Base-by-base conservation (phyloP, 1,140 invertebrate genomes). In the Elymnias hypermnestra region DNA sequence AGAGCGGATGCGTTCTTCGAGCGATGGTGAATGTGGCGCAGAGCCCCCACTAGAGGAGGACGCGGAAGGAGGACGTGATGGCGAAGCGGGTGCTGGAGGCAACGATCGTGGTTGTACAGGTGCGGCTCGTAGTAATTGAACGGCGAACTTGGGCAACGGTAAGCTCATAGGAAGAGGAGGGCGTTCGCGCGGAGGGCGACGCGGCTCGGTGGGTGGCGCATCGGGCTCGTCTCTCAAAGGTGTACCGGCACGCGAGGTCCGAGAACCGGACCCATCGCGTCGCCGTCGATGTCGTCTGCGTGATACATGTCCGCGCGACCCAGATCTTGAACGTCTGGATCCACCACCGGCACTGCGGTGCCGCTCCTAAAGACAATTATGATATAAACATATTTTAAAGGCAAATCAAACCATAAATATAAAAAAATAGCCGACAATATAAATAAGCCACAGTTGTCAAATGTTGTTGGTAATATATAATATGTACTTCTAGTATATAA, bases 1-100 rank as follows among this genome's bases (percentile, higher is more conserved):
- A 91, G 78, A 93, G 78, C 86, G 78, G 26, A 99, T 94, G 44
- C 96, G 87, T 72, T 98, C 96, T 63, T 98, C 96, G 37, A 97
- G 88, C 21, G 91, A 91, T 0, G 92, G 67, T 63, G 88, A 60
- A 67, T 86, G 35, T 83, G 92, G 59, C 87, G 89, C 28, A 86
- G 87, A 54, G 87, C 83, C 86, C 84, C 87, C 29, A 89, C 91
- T 52, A 87, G 90, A 49, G 86, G 89, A 18, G 87, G 90, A 54
- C 87, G 90, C 40, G 83, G 88, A 54, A 72, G 88, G 53, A 51
- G 81, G 57, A 56, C 76, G 51, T 71, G 86, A 69, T 58, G 87
- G 57, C 53, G 79, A 50, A 49, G 75, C 53, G 5, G 67, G 69
- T 15, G 72, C 67, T 33, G 77, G 68, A 13, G 86, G 81, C 26